Evolutionary conservation across 2,113 vertebrate genomes (phyloP).

Genomic region (Hemichromis elongatus): DNA sequence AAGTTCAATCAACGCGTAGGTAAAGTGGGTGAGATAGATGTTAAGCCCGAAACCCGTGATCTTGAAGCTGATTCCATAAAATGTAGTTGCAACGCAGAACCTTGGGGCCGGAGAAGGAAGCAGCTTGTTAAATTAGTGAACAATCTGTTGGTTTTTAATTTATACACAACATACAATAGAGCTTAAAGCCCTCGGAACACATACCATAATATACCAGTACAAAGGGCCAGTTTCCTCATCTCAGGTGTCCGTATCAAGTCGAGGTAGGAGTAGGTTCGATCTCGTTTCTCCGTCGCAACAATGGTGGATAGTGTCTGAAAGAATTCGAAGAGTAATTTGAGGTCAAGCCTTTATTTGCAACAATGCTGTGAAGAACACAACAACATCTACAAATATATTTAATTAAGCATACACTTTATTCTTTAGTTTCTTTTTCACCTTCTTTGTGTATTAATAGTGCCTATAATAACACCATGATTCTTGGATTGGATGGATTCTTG

Average conservation of each 20-base stretch:
- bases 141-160: neutral
- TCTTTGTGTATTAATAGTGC: neutral
- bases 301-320: conserved; percentile 63
- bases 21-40: conserved; percentile 72
- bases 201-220: conserved; percentile 70
- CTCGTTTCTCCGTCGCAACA: conserved; percentile 32
- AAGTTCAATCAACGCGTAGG: conserved; percentile 63
- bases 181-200: neutral
- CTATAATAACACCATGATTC: neutral
- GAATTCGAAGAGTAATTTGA: neutral
- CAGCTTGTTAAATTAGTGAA: neutral
- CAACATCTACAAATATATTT: neutral
- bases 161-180: neutral
- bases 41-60: conserved; percentile 68
- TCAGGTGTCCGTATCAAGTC: conserved; percentile 72
- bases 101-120: conserved; percentile 21
- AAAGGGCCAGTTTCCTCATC: conserved; percentile 67
- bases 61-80: conserved; percentile 74
- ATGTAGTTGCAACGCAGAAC: conserved; percentile 63
- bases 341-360: neutral
- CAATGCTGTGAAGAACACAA: neutral
- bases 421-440: neutral
- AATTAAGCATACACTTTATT: neutral
- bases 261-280: conserved; percentile 62
- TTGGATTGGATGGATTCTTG: too few species aligned